These are phyloP conservation scores for Carabus problematicus DNA, from an alignment of 2,888 invertebrate genomes.

Conservation along the genomic window DNA sequence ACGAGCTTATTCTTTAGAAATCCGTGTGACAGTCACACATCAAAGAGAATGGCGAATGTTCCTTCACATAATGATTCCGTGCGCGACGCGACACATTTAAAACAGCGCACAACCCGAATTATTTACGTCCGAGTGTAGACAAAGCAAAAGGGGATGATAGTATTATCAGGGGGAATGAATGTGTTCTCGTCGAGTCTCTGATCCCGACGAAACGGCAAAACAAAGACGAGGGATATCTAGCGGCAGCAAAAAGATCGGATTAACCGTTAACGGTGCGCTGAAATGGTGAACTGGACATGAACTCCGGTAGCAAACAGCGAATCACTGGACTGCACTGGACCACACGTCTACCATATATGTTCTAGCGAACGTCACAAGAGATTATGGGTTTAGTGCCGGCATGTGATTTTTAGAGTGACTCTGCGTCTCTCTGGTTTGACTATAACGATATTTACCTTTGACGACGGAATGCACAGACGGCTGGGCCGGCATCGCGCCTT, in stretches of 20 bases:
- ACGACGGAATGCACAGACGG: constrained; percentile 50
- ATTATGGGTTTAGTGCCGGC: constrained; percentile 10
- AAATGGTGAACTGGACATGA: constrained; percentile 9
- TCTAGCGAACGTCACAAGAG: constrained; percentile 3
- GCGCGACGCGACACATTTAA: constrained; percentile 41
- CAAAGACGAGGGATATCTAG: constrained; percentile 17
- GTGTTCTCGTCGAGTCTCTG: not conserved
- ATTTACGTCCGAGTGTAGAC: constrained; percentile 35
- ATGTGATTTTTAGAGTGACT: constrained; percentile 17
- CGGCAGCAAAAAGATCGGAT: constrained; percentile 22
- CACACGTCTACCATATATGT: not conserved
- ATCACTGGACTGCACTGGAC: not conserved
- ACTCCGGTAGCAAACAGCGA: not conserved
- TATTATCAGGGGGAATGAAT: constrained; percentile 39
- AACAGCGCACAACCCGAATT: constrained; percentile 30
- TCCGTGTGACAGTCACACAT: constrained; percentile 33
- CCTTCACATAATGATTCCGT: constrained; percentile 32
- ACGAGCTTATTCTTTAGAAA: constrained; percentile 37
- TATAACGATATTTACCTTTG: constrained; percentile 50
- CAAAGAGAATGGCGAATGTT: constrained; percentile 38
- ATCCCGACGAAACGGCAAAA: constrained; percentile 13
- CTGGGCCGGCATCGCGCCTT: constrained; percentile 56
- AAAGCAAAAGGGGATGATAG: constrained; percentile 40
- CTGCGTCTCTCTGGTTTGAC: not conserved
- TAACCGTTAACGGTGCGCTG: constrained; percentile 10